Evolutionary conservation across 2,888 invertebrate genomes (phyloP), one percentile per base, ranked within the genome.

Genomic region (Drosophila emarginata): DNA sequence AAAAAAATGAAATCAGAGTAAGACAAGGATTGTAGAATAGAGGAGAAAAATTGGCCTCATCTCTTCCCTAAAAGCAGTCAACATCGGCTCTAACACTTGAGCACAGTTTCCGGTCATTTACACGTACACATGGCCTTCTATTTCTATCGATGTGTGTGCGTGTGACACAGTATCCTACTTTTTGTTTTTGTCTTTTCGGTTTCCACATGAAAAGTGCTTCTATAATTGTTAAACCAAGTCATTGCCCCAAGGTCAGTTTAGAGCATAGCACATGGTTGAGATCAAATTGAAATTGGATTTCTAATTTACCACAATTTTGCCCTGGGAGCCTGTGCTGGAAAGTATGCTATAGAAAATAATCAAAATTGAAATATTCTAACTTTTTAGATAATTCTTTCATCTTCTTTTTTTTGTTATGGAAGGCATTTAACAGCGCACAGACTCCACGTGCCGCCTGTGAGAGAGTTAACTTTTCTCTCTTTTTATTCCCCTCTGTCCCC

Each of bases 71-170:
- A 1, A 45, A 45, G 21, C 21, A 45, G 45, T 45, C 45, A 4
- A 14, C 45, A 45, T 45, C 21, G 45, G 11, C 45, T 45, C 45
- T 64, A 73, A 85, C 82, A 87, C 84, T 84, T 84, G 84, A 84
- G 82, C 84, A 82, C 82, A 88, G 88, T 85, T 88, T 89, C 89
- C 90, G 89, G 89, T 88, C 90, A 89, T 89, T 89, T 89, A 88
- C 80, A 88, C 79, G 80, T 82, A 77, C 87, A 80, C 70, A 77
- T 68, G 67, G 77, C 68, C 72, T 76, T 68, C 62, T 62, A 74
- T 78, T 74, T 64, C 51, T 52, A 15, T 65, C 21, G 7, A 15
- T 56, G 58, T 28, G 53, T 52, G 45, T 63, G 52, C 53, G 45
- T 68, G 61, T 88, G 90, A 88, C 90, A 89, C 80, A 89, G 87